Evolutionary conservation across 1,140 invertebrate species (phyloP).

Genomic region (Meloidogyne hapla): DNA sequence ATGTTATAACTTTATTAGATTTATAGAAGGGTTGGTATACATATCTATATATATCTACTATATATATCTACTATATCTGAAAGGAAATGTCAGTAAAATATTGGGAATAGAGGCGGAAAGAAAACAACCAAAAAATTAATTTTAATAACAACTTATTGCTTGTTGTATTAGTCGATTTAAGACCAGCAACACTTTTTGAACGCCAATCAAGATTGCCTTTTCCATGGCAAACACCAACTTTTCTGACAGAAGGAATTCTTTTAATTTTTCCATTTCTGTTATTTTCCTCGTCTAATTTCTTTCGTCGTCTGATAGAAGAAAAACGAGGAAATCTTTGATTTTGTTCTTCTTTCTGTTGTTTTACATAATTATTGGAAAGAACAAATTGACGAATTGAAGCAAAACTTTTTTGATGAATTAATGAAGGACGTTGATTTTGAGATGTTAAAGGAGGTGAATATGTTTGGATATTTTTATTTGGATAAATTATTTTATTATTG

Average conservation of each 20-base stretch:
- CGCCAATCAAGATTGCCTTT: conserved; percentile 11
- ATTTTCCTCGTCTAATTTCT: not conserved
- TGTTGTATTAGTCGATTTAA: not conserved
- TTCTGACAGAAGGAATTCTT: not conserved
- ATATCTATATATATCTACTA: too few relatives aligned
- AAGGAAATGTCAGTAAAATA: too few relatives aligned
- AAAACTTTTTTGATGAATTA: conserved; percentile 26
- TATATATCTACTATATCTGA: too few relatives aligned
- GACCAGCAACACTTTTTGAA: not conserved
- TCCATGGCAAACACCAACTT: conserved; percentile 6
- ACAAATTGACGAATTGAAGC: conserved; percentile 14
- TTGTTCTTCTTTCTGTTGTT: not conserved
- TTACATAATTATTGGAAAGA: conserved; percentile 5
- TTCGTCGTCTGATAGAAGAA: not conserved
- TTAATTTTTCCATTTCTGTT: not conserved
- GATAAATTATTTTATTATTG: not conserved
- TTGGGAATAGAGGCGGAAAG: not conserved
- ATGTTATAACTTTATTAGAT: not conserved
- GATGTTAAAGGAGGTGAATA: not conserved
- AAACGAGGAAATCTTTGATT: not conserved
- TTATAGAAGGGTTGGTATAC: not conserved
- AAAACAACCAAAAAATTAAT: not conserved
- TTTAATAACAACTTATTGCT: conserved; percentile 4
- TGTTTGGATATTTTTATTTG: not conserved
- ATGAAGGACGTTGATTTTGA: conserved; percentile 10